Percentiles rank a stretch among this genome's conserved stretches.
phyloP scores from a whole-genome alignment of 2,797 vertebrate genomes.

The Rachycentron canadum region DNA sequence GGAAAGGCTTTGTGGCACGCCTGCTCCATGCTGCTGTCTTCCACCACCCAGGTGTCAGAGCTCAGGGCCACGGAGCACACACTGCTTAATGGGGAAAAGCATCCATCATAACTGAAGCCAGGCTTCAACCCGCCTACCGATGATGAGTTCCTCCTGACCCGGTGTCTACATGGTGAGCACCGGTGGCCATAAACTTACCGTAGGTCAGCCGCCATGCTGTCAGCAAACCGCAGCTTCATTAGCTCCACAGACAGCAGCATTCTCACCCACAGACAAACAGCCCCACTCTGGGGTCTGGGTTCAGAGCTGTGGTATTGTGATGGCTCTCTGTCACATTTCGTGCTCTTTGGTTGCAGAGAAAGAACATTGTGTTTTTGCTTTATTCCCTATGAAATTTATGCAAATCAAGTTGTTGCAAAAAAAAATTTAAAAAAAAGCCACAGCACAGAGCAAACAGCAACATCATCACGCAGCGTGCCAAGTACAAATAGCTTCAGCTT shows the following conservation, averaged over 20 bases:
- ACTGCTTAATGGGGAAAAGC: not conserved
- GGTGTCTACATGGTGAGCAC: not conserved
- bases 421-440: slow-evolving; percentile 1
- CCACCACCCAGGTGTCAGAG: slow-evolving; percentile 5
- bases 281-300: not conserved
- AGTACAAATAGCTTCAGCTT: slow-evolving; percentile 54
- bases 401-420: slow-evolving; percentile 42
- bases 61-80: not conserved
- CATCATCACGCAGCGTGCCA: slow-evolving; percentile 42
- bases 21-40: not conserved
- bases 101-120: slow-evolving; percentile 4
- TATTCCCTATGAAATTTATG: slow-evolving; percentile 38
- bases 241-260: slow-evolving; percentile 3
- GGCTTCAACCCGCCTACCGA: not conserved
- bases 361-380: slow-evolving; percentile 36
- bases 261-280: slow-evolving; percentile 1
- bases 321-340: slow-evolving; percentile 5
- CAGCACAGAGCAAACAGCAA: slow-evolving; percentile 34
- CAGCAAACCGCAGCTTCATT: slow-evolving; percentile 27
- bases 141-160: slow-evolving; percentile 30
- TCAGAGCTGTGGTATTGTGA: slow-evolving; percentile 1
- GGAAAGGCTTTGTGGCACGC: not conserved
- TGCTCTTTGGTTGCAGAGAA: slow-evolving; percentile 6
- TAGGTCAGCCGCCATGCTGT: slow-evolving; percentile 20
- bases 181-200: not conserved